Percentiles rank a stretch among this genome's conserved stretches.
Evolutionary conservation across 2,113 vertebrate species (phyloP).

Genomic region (Prochilodus magdalenae): DNA sequence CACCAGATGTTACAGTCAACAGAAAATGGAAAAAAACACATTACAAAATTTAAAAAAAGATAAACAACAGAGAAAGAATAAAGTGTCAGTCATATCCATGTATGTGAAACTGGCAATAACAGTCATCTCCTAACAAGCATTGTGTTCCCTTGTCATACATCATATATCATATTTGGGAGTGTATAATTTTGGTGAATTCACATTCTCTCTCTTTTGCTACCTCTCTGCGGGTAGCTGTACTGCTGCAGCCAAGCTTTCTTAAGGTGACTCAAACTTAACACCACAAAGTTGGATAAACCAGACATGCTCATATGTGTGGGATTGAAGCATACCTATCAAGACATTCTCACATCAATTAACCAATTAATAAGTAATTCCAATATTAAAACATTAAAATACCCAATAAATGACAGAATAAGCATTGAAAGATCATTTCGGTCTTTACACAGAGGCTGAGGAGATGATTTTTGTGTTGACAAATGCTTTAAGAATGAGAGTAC

Average conservation of each 20-base stretch:
- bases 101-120: slow-evolving; percentile 49
- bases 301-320: background rate
- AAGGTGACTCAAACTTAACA: slow-evolving; percentile 4
- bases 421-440: background rate
- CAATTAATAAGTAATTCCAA: slow-evolving; percentile 15
- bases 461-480: slow-evolving; percentile 13
- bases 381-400: slow-evolving; percentile 25
- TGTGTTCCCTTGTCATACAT: slow-evolving; percentile 49
- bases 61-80: slow-evolving; percentile 50
- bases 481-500: slow-evolving; percentile 34
- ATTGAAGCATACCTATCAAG: background rate
- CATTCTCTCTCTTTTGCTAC: slow-evolving; percentile 71
- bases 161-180: slow-evolving; percentile 27
- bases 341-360: slow-evolving; percentile 15
- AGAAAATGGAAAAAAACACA: slow-evolving; percentile 49
- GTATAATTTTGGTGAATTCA: slow-evolving; percentile 37
- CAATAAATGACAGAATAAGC: slow-evolving; percentile 31
- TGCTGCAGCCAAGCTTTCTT: background rate
- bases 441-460: slow-evolving; percentile 27
- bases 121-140: slow-evolving; percentile 51
- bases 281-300: slow-evolving; percentile 21
- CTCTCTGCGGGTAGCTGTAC: slow-evolving; percentile 35
- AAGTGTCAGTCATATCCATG: slow-evolving; percentile 56
- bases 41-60: slow-evolving; percentile 40
- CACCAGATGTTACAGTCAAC: slow-evolving; percentile 64